A percentile compares a stretch with the other conserved stretches of the same genome.
These are phyloP conservation scores for Echinometra lucunter DNA, from an alignment of 53 echinoderm and acorn worm species.

Conservation along the genomic window DNA sequence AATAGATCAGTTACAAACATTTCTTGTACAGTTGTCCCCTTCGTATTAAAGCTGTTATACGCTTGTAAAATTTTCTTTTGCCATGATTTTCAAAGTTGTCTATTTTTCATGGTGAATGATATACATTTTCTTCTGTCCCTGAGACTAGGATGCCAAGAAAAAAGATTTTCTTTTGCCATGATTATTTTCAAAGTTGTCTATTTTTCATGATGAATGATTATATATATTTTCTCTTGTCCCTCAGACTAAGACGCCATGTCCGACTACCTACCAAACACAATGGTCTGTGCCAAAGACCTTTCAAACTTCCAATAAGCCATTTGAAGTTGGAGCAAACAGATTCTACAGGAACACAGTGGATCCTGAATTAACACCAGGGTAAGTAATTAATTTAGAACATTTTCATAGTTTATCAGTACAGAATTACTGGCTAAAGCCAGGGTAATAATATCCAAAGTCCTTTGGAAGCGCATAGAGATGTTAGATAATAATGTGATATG, in stretches of 20 bases:
- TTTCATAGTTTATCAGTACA: too few relatives aligned
- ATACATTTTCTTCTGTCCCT: too few relatives aligned
- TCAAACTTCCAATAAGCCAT: constrained; percentile 84
- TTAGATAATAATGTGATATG: too few relatives aligned
- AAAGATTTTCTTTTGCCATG: too few relatives aligned
- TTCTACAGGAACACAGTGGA: constrained; percentile 86
- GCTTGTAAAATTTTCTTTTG: too few relatives aligned
- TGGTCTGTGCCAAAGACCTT: constrained; percentile 83
- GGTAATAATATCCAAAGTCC: too few relatives aligned
- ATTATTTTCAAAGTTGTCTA: too few relatives aligned
- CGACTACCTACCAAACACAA: constrained; percentile 84
- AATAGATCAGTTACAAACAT: neutral
- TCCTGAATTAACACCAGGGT: constrained; percentile 98
- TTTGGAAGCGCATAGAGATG: too few relatives aligned
- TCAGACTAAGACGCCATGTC: constrained; percentile 94
- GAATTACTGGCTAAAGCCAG: too few relatives aligned
- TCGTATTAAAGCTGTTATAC: neutral
- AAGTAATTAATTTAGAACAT: constrained; percentile 21
- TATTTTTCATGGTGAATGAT: too few relatives aligned
- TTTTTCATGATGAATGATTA: neutral
- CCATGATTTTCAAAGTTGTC: too few relatives aligned
- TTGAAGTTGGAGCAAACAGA: constrained; percentile 86
- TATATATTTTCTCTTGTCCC: neutral
- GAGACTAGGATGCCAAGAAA: too few relatives aligned
- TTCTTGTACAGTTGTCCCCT: neutral